phyloP scores from a whole-genome alignment of 2,888 invertebrate genomes.

The Microplitis manilae region DNA sequence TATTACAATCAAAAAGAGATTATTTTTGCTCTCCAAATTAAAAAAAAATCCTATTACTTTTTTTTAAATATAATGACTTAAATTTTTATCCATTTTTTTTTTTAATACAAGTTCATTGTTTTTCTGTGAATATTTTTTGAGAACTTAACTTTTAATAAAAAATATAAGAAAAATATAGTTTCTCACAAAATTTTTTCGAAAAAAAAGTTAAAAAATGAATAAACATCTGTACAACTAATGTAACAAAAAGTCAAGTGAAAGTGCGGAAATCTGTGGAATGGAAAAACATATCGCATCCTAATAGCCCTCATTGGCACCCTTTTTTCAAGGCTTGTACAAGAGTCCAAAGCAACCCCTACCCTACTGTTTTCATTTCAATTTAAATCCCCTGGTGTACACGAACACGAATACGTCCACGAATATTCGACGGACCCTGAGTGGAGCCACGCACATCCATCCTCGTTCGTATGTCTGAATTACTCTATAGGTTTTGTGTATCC shows the following conservation, averaged over 20 bases:
- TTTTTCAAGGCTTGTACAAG: constrained; percentile 51
- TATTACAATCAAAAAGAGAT: constrained; percentile 35
- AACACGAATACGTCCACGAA: neutral
- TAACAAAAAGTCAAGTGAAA: constrained; percentile 38
- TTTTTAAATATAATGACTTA: neutral
- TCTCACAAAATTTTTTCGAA: neutral
- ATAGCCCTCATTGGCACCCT: constrained; percentile 71
- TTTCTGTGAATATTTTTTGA: too few relatives aligned
- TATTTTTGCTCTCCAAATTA: constrained; percentile 18
- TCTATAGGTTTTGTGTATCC: constrained; percentile 35
- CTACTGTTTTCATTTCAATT: constrained; percentile 71
- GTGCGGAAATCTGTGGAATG: constrained; percentile 62
- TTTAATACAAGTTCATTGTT: neutral
- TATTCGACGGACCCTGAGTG: neutral
- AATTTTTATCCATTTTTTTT: neutral
- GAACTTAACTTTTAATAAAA: too few relatives aligned
- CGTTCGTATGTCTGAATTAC: constrained; percentile 22
- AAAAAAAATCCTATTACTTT: constrained; percentile 5
- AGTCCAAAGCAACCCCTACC: constrained; percentile 46
- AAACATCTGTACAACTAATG: neutral
- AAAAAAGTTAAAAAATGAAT: neutral
- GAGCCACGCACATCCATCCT: constrained; percentile 17
- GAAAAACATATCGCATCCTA: constrained; percentile 71
- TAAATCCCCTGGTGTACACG: constrained; percentile 58
- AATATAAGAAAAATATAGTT: too few relatives aligned